Conservation (phyloP, 1,140 invertebrate species). For the Tetraneura akinire region DNA sequence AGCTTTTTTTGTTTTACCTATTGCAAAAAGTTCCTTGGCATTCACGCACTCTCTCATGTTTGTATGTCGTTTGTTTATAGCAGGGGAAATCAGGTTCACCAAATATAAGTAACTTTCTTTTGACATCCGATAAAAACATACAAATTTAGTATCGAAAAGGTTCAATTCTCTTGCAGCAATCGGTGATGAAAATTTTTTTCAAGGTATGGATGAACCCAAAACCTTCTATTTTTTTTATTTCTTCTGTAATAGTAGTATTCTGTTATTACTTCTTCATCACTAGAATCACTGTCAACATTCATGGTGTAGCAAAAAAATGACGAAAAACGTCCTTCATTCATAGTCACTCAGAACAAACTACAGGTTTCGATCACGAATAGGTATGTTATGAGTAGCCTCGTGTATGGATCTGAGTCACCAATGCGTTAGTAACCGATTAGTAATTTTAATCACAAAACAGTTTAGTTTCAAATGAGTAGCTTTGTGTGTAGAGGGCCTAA, state of each 20-base stretch:
- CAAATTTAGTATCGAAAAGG: conserved; percentile 28
- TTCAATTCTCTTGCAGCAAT: conserved; percentile 20
- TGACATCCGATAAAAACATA: conserved; percentile 24
- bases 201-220: conserved; percentile 3
- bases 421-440: no score
- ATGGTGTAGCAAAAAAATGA: background rate
- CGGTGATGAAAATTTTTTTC: conserved; percentile 36
- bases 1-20: conserved; percentile 13
- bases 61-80: conserved; percentile 6
- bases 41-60: conserved; percentile 19
- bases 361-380: background rate
- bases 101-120: conserved; percentile 23
- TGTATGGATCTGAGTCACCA: background rate
- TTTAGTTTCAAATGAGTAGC: no score
- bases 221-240: conserved; percentile 21
- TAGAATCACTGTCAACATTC: conserved; percentile 1
- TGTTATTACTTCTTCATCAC: background rate
- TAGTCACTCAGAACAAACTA: background rate
- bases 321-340: background rate
- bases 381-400: background rate
- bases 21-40: background rate
- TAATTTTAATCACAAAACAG: no score
- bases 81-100: background rate
- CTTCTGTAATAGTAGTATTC: conserved; percentile 13
- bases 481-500: no score